These are phyloP conservation scores for Myotis daubentonii DNA, from an alignment of 2,797 vertebrate species.

Conservation along the genomic window DNA sequence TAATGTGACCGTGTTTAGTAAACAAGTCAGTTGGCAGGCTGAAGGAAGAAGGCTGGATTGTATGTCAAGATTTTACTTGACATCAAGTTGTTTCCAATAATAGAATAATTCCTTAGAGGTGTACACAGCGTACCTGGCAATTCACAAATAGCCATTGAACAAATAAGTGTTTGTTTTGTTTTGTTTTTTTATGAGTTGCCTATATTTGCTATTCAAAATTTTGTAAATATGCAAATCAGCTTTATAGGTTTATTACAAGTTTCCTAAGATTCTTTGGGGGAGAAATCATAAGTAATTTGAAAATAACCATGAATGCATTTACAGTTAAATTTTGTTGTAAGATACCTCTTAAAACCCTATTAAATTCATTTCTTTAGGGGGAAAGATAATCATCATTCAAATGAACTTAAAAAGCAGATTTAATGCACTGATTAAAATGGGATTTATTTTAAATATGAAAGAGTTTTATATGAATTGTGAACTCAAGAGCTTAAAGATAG, in stretches of 20 bases:
- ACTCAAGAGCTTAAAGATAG: conserved; percentile 81
- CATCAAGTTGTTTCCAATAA: conserved; percentile 66
- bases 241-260: conserved; percentile 87
- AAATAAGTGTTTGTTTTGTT: conserved; percentile 75
- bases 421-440: conserved; percentile 85
- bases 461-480: conserved; percentile 76
- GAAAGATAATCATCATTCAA: conserved; percentile 75
- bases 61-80: conserved; percentile 84
- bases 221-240: conserved; percentile 90
- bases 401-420: conserved; percentile 79
- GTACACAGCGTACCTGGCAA: conserved; percentile 71
- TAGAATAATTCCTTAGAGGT: conserved; percentile 78
- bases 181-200: conserved; percentile 85
- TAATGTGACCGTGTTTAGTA: conserved; percentile 85
- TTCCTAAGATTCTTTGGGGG: conserved; percentile 84
- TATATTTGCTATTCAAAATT: conserved; percentile 88
- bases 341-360: conserved; percentile 84
- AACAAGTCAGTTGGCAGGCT: conserved; percentile 80
- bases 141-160: conserved; percentile 86
- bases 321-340: conserved; percentile 77
- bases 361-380: conserved; percentile 77
- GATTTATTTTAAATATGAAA: conserved; percentile 81
- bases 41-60: conserved; percentile 81
- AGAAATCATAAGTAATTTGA: conserved; percentile 79
- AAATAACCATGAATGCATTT: conserved; percentile 79